phyloP scores from a whole-genome alignment of 2,797 vertebrate species.

The Helicolenus hilgendorfi region DNA sequence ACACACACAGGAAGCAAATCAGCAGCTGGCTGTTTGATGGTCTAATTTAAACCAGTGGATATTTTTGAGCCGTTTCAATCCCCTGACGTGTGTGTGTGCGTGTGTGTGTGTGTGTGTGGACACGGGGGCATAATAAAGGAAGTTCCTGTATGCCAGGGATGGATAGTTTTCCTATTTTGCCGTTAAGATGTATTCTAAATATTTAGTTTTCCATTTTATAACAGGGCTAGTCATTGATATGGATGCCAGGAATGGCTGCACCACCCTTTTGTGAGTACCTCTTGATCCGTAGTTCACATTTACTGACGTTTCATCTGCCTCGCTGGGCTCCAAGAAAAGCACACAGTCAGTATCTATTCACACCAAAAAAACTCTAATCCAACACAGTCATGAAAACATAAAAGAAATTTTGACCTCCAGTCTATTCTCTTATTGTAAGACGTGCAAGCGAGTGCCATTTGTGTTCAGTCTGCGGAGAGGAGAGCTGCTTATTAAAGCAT shows the following conservation, averaged over 20 bases:
- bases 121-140: conserved; percentile 88
- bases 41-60: conserved; percentile 84
- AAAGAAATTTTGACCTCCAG: conserved; percentile 6
- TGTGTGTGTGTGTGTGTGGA: conserved; percentile 47
- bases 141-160: conserved; percentile 87
- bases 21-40: conserved; percentile 70
- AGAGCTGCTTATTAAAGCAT: conserved; percentile 24
- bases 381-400: conserved; percentile 21
- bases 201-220: conserved; percentile 91
- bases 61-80: conserved; percentile 84
- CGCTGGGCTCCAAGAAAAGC: conserved; percentile 41
- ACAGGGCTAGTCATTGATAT: conserved; percentile 86
- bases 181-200: conserved; percentile 88
- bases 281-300: conserved; percentile 43
- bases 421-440: neutral
- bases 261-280: conserved; percentile 44
- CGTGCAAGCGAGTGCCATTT: neutral
- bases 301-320: conserved; percentile 42
- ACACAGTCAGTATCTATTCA: conserved; percentile 23
- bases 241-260: conserved; percentile 80
- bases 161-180: conserved; percentile 93
- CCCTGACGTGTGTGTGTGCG: conserved; percentile 67
- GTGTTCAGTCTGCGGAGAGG: conserved; percentile 1
- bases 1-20: conserved; percentile 68
- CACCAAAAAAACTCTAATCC: conserved; percentile 18